phyloP scores from a whole-genome alignment of 2,797 vertebrate genomes.

The Erpetoichthys calabaricus region DNA sequence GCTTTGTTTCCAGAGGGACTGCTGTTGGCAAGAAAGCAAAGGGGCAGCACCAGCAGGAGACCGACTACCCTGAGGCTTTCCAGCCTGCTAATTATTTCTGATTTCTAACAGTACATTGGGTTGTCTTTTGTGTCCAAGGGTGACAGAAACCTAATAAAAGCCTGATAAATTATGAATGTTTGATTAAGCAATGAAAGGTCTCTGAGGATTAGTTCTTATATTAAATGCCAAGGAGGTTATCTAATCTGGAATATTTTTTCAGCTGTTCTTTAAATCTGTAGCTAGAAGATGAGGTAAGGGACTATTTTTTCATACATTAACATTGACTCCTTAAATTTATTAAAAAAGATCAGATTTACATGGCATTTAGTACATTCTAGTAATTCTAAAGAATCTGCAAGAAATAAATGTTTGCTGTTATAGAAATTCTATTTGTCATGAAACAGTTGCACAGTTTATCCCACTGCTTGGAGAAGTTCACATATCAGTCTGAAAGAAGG shows the following conservation, averaged over 20 bases:
- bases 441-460: too few relatives aligned
- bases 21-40: background rate
- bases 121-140: constrained; percentile 2
- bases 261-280: background rate
- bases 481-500: too few relatives aligned
- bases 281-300: too few relatives aligned
- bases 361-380: too few relatives aligned
- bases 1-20: constrained; percentile 1
- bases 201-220: background rate
- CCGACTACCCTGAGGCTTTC: background rate
- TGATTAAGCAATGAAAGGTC: constrained; percentile 1
- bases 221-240: constrained; percentile 6
- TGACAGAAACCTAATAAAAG: constrained; percentile 3
- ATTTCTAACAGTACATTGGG: background rate
- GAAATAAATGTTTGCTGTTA: too few relatives aligned
- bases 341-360: too few relatives aligned
- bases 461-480: too few relatives aligned
- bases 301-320: too few relatives aligned
- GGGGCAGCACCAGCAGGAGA: background rate
- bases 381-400: too few relatives aligned
- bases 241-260: background rate
- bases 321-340: too few relatives aligned
- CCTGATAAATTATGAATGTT: constrained; percentile 6
- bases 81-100: background rate
- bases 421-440: too few relatives aligned